A percentile compares a stretch with the other conserved stretches of the same genome.
Evolutionary conservation across 2,113 vertebrate species (phyloP).

Genomic region (Haemorhous mexicanus): DNA sequence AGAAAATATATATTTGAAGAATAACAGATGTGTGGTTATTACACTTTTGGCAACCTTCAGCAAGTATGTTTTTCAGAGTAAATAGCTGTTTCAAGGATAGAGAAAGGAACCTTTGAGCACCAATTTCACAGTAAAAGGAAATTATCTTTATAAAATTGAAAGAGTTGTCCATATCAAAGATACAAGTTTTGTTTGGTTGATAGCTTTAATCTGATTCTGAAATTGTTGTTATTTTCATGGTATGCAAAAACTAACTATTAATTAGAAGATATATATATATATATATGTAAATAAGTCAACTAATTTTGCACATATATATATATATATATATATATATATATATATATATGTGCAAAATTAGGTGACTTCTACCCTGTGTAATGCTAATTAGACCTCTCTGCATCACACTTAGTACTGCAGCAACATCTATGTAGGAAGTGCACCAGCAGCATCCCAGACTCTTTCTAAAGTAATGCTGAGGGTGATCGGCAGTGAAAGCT

Average conservation of each 20-base stretch:
- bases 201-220: background rate
- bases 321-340: background rate
- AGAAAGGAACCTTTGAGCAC: background rate
- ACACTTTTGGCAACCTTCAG: background rate
- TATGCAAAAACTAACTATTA: background rate
- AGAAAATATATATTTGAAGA: background rate
- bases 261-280: background rate
- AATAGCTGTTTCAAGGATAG: background rate
- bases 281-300: background rate
- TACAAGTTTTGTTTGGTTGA: background rate
- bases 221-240: background rate
- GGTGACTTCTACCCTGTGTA: background rate
- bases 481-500: background rate
- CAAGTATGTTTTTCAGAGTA: background rate
- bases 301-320: too few species aligned
- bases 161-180: background rate
- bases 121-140: background rate
- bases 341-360: background rate
- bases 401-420: background rate
- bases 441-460: background rate
- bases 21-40: slow-evolving; percentile 32
- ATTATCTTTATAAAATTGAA: background rate
- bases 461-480: background rate
- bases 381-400: background rate
- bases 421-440: background rate